These are phyloP conservation scores for Callinectes sapidus DNA, from an alignment of 2,888 invertebrate genomes.

Conservation along the genomic window DNA sequence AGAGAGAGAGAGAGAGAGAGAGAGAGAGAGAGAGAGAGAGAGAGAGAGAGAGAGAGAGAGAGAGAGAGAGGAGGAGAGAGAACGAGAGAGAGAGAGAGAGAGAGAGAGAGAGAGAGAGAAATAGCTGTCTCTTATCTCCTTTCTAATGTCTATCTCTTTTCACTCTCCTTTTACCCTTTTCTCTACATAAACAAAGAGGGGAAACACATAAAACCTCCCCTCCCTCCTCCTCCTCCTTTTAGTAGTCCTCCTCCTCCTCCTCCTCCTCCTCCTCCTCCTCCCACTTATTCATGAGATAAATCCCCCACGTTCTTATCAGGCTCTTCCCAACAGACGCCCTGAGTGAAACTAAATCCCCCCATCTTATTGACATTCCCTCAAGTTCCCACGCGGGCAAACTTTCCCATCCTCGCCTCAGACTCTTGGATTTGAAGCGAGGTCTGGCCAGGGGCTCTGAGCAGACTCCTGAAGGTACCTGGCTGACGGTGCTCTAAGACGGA, in stretches of 20 bases:
- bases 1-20: not conserved
- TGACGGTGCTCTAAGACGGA: not conserved
- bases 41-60: not conserved
- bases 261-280: not conserved
- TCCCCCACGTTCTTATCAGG: conserved; percentile 21
- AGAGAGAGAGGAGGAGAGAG: not conserved
- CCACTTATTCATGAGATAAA: conserved; percentile 13
- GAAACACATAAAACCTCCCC: not conserved
- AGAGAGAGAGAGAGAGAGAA: no score
- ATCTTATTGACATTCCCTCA: conserved; percentile 1
- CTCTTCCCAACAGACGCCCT: not conserved
- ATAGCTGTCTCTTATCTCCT: no score
- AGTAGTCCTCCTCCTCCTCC: not conserved
- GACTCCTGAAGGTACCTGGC: not conserved
- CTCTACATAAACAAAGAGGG: not conserved
- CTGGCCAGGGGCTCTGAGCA: not conserved
- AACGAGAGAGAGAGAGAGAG: not conserved
- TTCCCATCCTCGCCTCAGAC: conserved; percentile 10
- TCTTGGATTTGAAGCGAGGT: not conserved
- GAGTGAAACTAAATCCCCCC: not conserved
- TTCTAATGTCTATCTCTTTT: not conserved
- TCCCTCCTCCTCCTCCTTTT: not conserved
- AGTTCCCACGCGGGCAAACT: conserved; percentile 21
- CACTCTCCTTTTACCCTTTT: not conserved
- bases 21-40: not conserved